Percentiles rank a stretch among this genome's conserved stretches.
phyloP scores from a whole-genome alignment of 2,113 vertebrate species.

The Castor canadensis region DNA sequence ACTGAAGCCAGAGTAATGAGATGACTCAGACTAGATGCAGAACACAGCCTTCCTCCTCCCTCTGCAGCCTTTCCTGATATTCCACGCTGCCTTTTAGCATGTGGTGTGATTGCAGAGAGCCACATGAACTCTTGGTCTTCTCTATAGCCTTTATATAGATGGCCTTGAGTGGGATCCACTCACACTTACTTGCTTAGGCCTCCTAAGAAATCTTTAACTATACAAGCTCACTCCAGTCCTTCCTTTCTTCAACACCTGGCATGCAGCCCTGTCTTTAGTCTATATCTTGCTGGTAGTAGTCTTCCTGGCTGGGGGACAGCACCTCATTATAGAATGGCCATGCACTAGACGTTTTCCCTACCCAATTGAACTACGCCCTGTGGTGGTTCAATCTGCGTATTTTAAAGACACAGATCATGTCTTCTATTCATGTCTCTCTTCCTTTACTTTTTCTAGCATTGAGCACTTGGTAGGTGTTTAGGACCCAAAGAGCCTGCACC shows the following conservation, averaged over 20 bases:
- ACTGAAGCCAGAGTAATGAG: background rate
- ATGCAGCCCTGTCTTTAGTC: background rate
- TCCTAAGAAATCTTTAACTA: background rate
- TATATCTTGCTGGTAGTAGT: background rate
- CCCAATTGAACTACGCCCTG: too few relatives aligned
- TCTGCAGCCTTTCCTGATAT: background rate
- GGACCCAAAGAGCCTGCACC: background rate
- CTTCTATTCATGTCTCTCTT: background rate
- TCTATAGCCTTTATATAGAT: background rate
- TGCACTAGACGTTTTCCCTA: background rate
- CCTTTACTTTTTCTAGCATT: background rate
- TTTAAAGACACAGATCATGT: background rate
- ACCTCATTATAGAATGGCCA: background rate
- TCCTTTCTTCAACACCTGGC: background rate
- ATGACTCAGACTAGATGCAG: background rate
- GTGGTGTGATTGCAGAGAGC: background rate
- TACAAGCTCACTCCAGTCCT: background rate
- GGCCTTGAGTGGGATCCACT: background rate
- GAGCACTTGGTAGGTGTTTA: background rate
- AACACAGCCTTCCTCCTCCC: background rate
- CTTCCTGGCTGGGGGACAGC: background rate
- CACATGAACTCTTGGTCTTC: background rate
- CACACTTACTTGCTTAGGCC: too few relatives aligned
- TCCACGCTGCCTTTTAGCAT: fast-evolving
- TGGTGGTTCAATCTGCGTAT: too few relatives aligned